Base-by-base conservation (phyloP, 2,113 vertebrate genomes). In the Anhinga rufa region DNA sequence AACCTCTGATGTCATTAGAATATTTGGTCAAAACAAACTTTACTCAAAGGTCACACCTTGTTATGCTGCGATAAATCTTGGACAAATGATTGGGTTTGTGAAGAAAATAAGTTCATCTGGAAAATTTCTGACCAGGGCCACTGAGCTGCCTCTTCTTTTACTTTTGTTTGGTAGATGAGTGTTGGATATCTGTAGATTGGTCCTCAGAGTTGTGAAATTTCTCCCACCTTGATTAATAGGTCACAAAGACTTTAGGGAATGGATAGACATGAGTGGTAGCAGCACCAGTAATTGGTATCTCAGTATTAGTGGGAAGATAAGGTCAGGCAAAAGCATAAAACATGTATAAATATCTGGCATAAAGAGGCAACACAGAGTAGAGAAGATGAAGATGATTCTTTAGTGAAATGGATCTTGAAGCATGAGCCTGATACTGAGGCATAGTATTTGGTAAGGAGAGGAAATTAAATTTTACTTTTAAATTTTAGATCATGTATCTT, bases 401-500 rank as follows among this genome's bases (percentile, higher is more conserved):
- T 87, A 97, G 77, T 91, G 88, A 88, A 97, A 65, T 7, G 46
- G 91, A 95, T 68, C 60, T 92, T 94, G 90, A 95, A 87, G 90
- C 44, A 88, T 90, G 66, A 91, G 84, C 40, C 24, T 71, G 61
- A 29, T 74, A 49, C 60, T 32, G 38, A 76, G n/a, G 52, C 42
- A 57, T 0, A 92, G 21, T 90, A 28, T 77, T 84, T 84, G 75
- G 77, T 88, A 82, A 77, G 88, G 74, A 79, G 51, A 80, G 48
- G 93, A 97, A 96, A 98, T 98, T 96, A 98, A 97, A 98, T 97
- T 97, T 97, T 97, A 97, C 97, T 97, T 97, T 97, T 86, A 97
- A 96, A 98, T 97, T 95, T 96, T 68, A 76, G 49, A 76, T 32
- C 44, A 82, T 49, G 52, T 85, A 22, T 82, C 72, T 62, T 92